A percentile compares a stretch with the other conserved stretches of the same genome.
phyloP scores from a whole-genome alignment of 2,888 invertebrate genomes.

The Schizotus pectinicornis region DNA sequence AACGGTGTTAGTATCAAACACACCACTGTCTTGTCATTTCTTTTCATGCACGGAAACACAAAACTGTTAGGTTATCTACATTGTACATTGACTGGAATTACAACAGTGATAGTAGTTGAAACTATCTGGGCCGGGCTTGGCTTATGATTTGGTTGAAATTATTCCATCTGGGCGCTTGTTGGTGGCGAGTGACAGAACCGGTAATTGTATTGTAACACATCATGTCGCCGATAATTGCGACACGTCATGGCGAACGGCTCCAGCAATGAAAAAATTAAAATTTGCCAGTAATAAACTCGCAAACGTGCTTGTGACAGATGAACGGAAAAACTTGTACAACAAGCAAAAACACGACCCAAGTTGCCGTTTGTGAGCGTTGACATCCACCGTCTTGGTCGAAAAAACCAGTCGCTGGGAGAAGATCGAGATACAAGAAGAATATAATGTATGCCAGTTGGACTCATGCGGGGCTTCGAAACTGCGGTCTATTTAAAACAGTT shows the following conservation, averaged over 20 bases:
- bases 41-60: too few relatives aligned
- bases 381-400: conserved; percentile 30
- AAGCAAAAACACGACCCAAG: conserved; percentile 48
- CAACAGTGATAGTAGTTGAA: too few relatives aligned
- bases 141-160: conserved; percentile 17
- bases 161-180: neutral
- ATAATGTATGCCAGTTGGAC: conserved; percentile 51
- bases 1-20: too few relatives aligned
- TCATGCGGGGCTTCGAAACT: conserved; percentile 42
- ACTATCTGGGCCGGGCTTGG: too few relatives aligned
- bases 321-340: conserved; percentile 52
- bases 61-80: too few relatives aligned
- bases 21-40: too few relatives aligned
- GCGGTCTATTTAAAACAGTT: conserved; percentile 52
- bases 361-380: conserved; percentile 42
- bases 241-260: conserved; percentile 23
- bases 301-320: conserved; percentile 49
- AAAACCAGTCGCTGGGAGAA: conserved; percentile 41
- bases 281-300: conserved; percentile 48
- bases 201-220: conserved; percentile 19
- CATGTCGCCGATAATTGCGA: conserved; percentile 27
- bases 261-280: conserved; percentile 25
- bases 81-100: too few relatives aligned
- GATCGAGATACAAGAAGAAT: conserved; percentile 47
- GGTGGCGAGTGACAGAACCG: conserved; percentile 11